Percentiles rank a stretch among this genome's conserved stretches.
Evolutionary conservation across 2,888 invertebrate species (phyloP).

Genomic region (Megastigmus dorsalis): DNA sequence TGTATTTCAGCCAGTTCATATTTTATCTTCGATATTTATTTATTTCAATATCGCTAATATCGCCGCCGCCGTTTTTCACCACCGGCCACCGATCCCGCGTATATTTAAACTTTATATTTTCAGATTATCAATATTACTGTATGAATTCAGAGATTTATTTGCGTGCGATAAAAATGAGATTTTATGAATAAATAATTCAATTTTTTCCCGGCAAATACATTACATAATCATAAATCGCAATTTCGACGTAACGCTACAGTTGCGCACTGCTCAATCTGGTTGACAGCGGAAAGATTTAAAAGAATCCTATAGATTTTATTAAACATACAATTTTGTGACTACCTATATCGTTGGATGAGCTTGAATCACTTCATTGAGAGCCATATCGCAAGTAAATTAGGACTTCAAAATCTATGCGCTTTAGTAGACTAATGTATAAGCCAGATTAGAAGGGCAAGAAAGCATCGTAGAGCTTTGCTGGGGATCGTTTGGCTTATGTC

Average conservation of each 20-base stretch:
- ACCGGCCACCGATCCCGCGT: no score
- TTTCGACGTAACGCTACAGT: background rate
- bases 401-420: conserved; percentile 44
- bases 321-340: no score
- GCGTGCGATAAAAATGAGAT: no score
- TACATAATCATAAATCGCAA: background rate
- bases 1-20: no score
- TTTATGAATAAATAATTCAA: no score
- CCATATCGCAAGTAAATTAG: conserved; percentile 58
- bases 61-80: no score
- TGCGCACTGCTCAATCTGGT: background rate
- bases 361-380: conserved; percentile 8
- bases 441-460: conserved; percentile 69
- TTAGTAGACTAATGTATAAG: conserved; percentile 57
- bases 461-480: conserved; percentile 67
- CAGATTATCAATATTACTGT: no score
- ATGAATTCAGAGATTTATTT: no score
- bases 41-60: no score
- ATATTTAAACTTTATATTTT: no score
- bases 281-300: background rate
- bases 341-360: background rate
- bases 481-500: conserved; percentile 61
- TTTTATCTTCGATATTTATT: no score
- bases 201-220: no score
- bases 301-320: conserved; percentile 4